Base-by-base conservation (phyloP, 1,140 invertebrate species). In the Ostrea denselamellosa region DNA sequence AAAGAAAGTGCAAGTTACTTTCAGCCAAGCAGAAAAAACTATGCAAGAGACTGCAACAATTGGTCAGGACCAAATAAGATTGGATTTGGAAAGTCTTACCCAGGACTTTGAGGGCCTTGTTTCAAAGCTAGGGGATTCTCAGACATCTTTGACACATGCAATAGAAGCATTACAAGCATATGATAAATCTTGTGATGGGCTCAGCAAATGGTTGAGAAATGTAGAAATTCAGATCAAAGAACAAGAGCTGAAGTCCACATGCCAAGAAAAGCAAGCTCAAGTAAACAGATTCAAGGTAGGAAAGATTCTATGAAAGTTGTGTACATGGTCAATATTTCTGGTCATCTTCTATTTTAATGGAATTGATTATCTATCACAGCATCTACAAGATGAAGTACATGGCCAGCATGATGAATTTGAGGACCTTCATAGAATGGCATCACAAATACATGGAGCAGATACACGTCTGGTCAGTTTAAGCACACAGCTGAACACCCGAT, bases 161-260 rank as follows among this genome's bases (percentile, higher is more conserved):
- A 56, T 97, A 96, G 91, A 96, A 96, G 87, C 96, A 92, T 97
- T 97, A 96, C 96, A 97, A 65, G 96, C 97, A 93, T 97, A 98
- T 89, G 97, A 98, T 92, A 96, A 96, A 34, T 95, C 97, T 5
- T 96, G 98, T 58, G 97, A 98, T 86, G 95, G 95, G 89, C 95
- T 99, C 1, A 97, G 97, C 91, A 95, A 96, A 77, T 99, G 98
- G 98, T 95, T 98, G 19, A 97, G 97, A 92, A 96, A 97, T 65
- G 97, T 97, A 92, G 98, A 99, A 95, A 95, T 95, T 25, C 96
- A 97, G 93, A 96, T 98, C 0, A 98, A 98, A 94, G 98, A 99
- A 94, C 97, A 98, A 94, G 97, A 97, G 90, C 95, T 99, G 8
- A 98, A 98, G 93, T 98, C 96, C 92, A 97, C 97, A 8, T 96